Conservation (phyloP, 2,113 vertebrate genomes). For the Gasterosteus nipponicus region DNA sequence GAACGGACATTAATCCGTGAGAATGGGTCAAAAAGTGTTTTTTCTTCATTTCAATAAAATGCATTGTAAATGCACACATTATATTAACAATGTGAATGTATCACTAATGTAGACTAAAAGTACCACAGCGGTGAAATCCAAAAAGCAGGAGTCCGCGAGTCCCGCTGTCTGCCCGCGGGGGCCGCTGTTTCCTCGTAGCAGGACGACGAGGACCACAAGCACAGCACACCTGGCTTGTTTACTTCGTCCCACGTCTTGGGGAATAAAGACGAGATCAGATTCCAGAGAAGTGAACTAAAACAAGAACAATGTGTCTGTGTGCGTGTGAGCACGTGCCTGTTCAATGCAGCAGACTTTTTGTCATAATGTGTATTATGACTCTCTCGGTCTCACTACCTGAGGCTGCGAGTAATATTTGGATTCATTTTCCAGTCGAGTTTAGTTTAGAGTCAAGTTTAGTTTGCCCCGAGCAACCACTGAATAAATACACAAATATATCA, state of each 20-base stretch:
- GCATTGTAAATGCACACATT: not conserved
- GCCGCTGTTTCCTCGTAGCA: slow-evolving; percentile 83
- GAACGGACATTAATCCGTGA: not conserved
- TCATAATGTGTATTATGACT: not conserved
- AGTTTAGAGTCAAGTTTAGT: not conserved
- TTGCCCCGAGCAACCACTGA: not conserved
- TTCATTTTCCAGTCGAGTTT: not conserved
- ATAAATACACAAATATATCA: slow-evolving; percentile 5
- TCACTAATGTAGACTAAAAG: not conserved
- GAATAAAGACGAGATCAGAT: not conserved
- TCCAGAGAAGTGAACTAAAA: slow-evolving; percentile 13
- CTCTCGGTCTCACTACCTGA: not conserved
- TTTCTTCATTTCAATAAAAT: not conserved
- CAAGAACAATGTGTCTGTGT: not conserved
- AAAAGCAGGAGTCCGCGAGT: slow-evolving; percentile 20
- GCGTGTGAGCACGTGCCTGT: slow-evolving; percentile 1
- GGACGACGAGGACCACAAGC: slow-evolving; percentile 23
- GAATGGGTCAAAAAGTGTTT: not conserved
- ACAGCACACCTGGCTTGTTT: slow-evolving; percentile 22
- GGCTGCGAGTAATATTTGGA: not conserved
- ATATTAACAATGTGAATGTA: not conserved
- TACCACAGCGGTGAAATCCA: slow-evolving; percentile 13
- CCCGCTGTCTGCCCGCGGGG: slow-evolving; percentile 69
- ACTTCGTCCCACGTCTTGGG: slow-evolving; percentile 23
- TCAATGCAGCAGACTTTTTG: slow-evolving; percentile 19